Base-by-base conservation (phyloP, 2,888 invertebrate species). In the Rhagium mordax region DNA sequence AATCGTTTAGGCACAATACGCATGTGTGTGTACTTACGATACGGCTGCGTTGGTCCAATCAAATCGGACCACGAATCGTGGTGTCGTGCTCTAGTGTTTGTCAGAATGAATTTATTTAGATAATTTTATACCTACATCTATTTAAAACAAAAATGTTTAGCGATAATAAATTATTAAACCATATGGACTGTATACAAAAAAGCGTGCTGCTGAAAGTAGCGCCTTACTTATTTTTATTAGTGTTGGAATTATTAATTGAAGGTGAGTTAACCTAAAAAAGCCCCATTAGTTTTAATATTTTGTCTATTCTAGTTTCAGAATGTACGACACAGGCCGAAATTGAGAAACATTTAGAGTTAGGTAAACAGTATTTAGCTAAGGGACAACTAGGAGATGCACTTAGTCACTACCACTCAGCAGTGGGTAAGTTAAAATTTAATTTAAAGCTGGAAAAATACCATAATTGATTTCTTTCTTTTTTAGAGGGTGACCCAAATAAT, bases 401-500 rank as follows among this genome's bases (percentile, higher is more conserved):
- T 62, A 95, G 96, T 74, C 98, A 99, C 87, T 99, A 98, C 89
- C 98, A 99, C 90, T 96, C 97, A 75, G 99, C 99, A 81, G 96
- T 99, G 82, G 98, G 96, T 96, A 86, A 90, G 93, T 89, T 15
- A 4, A n/a, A n/a, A 7, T 21, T 20, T 21, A 21, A 21, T 13
- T 20, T 53, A 10, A 21, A 21, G 13, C 41, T 41, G 10, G 13
- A 70, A 29, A n/a, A 59, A 29, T 53, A 33, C 47, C 16, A 24
- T 16, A 29, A 15, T 24, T 47, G 8, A 51, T 29, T 6, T 57
- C 41, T 29, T 6, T 57, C 75, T 72, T 70, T 89, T 89, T 3
- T 89, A 98, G 98, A 99, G 90, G 96, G 96, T 13, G 99, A 99
- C 89, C 96, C 98, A 48, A 92, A 91, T 78, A 98, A 99, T 89